Evolutionary conservation across 2,113 vertebrate species (phyloP).

Genomic region (Sylvilagus bachmani): DNA sequence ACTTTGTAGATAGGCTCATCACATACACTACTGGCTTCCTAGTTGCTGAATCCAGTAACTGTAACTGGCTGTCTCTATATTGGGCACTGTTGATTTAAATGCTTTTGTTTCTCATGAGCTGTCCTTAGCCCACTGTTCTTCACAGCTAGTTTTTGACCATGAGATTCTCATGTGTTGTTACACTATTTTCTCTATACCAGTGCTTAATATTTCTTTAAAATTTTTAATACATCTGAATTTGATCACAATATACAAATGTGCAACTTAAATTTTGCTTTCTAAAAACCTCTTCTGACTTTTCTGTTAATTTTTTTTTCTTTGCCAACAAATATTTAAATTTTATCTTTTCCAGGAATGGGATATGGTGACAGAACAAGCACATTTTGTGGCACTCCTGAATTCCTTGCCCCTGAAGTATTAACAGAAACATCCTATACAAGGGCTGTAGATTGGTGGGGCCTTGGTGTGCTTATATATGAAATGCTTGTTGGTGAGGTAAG

Average conservation of each 20-base stretch:
- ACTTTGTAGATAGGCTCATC: not conserved
- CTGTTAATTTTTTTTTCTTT: not conserved
- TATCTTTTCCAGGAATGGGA: slow-evolving; percentile 95
- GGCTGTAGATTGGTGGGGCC: slow-evolving; percentile 99
- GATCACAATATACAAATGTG: not conserved
- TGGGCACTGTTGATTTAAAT: slow-evolving; percentile 2
- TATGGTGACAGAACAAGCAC: slow-evolving; percentile 99
- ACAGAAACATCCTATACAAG: slow-evolving; percentile 99
- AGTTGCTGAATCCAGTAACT: slow-evolving; percentile 13
- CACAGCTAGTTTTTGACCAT: slow-evolving; percentile 19
- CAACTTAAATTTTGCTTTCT: slow-evolving; percentile 63
- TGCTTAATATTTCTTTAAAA: slow-evolving; percentile 39
- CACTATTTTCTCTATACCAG: not conserved
- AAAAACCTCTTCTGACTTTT: slow-evolving; percentile 11
- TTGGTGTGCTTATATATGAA: slow-evolving; percentile 99
- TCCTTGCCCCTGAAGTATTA: slow-evolving; percentile 98
- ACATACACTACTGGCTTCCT: not conserved
- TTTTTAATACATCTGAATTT: slow-evolving; percentile 11
- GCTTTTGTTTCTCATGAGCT: slow-evolving; percentile 38
- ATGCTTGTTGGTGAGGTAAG: slow-evolving; percentile 99
- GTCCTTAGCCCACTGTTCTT: not conserved
- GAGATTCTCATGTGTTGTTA: not conserved
- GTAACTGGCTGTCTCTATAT: slow-evolving; percentile 10
- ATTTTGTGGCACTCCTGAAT: slow-evolving; percentile 99
- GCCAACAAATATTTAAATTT: slow-evolving; percentile 58